These are phyloP conservation scores for Melanostoma mellinum DNA, from an alignment of 2,888 invertebrate species.

Conservation along the genomic window DNA sequence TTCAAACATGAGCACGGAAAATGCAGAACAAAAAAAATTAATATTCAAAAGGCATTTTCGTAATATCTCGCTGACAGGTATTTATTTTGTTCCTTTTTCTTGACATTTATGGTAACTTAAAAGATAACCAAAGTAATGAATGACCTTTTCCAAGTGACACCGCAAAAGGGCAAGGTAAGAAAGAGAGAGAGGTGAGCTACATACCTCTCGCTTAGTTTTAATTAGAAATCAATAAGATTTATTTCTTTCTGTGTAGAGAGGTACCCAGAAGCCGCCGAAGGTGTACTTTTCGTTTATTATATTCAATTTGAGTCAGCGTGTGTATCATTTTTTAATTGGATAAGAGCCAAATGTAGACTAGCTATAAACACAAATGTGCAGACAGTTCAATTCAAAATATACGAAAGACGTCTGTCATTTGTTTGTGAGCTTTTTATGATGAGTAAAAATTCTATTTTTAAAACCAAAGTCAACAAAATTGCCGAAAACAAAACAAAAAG, in stretches of 20 bases:
- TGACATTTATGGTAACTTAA: slow-evolving; percentile 11
- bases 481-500: slow-evolving; percentile 3
- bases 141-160: slow-evolving; percentile 20
- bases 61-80: slow-evolving; percentile 18
- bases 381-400: slow-evolving; percentile 4
- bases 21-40: slow-evolving; percentile 4
- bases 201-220: slow-evolving; percentile 6
- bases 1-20: neutral
- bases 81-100: slow-evolving; percentile 19
- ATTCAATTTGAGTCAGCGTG: neutral
- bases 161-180: neutral
- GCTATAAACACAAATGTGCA: slow-evolving; percentile 6
- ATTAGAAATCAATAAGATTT: slow-evolving; percentile 31
- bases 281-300: neutral
- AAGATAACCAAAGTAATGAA: neutral
- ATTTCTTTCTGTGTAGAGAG: neutral
- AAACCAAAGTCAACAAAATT: neutral
- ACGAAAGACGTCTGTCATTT: slow-evolving; percentile 10
- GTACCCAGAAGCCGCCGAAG: neutral
- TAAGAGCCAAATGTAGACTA: slow-evolving; percentile 4
- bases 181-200: too few species aligned
- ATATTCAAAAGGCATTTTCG: slow-evolving; percentile 27
- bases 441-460: neutral
- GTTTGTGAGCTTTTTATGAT: slow-evolving; percentile 14
- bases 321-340: neutral